Evolutionary conservation across 2,797 vertebrate genomes (phyloP).

Genomic region (Phyllotis vaccarum): DNA sequence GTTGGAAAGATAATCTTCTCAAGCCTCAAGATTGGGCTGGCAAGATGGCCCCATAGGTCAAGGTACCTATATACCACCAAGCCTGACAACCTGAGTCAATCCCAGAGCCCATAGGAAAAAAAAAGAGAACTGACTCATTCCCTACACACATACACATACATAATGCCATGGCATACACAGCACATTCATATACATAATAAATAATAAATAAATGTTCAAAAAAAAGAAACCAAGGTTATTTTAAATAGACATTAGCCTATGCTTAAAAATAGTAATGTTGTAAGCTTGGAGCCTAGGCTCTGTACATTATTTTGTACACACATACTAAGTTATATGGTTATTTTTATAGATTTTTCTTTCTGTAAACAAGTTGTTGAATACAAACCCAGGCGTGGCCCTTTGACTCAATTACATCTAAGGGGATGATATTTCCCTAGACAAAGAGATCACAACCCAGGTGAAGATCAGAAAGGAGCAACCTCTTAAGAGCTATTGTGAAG

Average conservation of each 20-base stretch:
- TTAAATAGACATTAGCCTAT: neutral
- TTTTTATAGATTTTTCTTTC: conserved; percentile 12
- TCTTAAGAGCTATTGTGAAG: neutral
- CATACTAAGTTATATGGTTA: neutral
- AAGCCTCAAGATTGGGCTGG: neutral
- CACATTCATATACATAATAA: neutral
- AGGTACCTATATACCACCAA: neutral
- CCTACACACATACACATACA: no score
- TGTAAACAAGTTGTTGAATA: neutral
- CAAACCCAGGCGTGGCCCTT: neutral
- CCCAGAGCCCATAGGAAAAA: neutral
- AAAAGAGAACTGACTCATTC: neutral
- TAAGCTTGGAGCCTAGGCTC: neutral
- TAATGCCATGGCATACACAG: neutral
- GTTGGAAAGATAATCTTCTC: neutral
- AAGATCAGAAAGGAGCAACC: neutral
- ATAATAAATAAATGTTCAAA: neutral
- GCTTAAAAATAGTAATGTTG: neutral
- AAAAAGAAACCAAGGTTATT: neutral
- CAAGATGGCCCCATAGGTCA: neutral
- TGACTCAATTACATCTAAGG: neutral
- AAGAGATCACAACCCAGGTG: neutral
- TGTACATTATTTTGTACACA: neutral
- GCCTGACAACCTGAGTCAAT: neutral
- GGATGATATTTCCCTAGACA: neutral